Conservation (phyloP, 2,888 invertebrate genomes). For the Stramonita haemastoma region DNA sequence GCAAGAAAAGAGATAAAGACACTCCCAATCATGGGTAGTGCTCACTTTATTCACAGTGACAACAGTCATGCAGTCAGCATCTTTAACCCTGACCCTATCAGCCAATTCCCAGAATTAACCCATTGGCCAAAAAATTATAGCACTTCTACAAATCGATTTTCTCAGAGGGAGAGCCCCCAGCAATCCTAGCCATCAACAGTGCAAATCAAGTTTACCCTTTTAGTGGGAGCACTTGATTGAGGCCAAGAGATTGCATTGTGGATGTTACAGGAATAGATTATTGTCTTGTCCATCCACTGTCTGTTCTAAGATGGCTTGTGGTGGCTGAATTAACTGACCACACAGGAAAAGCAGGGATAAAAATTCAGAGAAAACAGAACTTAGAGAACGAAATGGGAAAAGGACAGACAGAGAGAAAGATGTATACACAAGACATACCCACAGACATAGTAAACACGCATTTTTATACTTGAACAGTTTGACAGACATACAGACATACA, state of each 20-base stretch:
- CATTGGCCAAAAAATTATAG: slow-evolving; percentile 35
- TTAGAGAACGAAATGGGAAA: too few relatives aligned
- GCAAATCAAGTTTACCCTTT: slow-evolving; percentile 35
- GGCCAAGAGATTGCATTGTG: slow-evolving; percentile 18
- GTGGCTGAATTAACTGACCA: too few relatives aligned
- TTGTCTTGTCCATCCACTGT: neutral
- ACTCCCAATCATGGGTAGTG: neutral
- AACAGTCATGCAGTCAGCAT: slow-evolving; percentile 26
- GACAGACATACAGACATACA: too few relatives aligned
- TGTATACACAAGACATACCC: too few relatives aligned
- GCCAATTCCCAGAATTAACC: slow-evolving; percentile 33
- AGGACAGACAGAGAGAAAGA: too few relatives aligned
- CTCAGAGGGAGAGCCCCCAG: slow-evolving; percentile 24
- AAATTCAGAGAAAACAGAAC: too few relatives aligned
- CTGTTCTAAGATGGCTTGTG: too few relatives aligned
- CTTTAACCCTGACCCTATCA: slow-evolving; percentile 22
- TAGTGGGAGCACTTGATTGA: slow-evolving; percentile 6
- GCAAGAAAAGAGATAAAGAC: too few relatives aligned
- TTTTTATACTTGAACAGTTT: too few relatives aligned
- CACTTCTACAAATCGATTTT: slow-evolving; percentile 26
- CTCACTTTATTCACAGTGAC: neutral
- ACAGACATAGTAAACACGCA: too few relatives aligned
- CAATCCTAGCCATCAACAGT: neutral
- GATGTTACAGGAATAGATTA: slow-evolving; percentile 15
- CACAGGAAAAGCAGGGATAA: too few relatives aligned